Conservation (phyloP, 2,888 invertebrate species). For the Aporophyla lueneburgensis region DNA sequence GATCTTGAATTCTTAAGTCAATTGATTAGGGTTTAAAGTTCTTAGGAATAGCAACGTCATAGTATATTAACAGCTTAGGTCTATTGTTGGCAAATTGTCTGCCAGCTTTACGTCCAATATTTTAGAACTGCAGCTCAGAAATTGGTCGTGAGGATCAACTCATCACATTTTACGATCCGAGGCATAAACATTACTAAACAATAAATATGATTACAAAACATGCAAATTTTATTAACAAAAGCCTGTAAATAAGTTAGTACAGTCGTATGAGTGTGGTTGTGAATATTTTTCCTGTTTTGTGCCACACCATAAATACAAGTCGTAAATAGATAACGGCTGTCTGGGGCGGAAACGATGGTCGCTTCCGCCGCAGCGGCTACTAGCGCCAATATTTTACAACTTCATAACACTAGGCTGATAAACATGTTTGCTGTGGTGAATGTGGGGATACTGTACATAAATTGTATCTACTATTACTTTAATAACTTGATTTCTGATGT, state of each 20-base stretch:
- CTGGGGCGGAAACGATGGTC: slow-evolving; percentile 70
- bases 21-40: slow-evolving; percentile 8
- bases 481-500: slow-evolving; percentile 17
- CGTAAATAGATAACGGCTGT: slow-evolving; percentile 71
- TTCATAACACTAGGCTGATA: slow-evolving; percentile 61
- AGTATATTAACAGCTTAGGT: background rate
- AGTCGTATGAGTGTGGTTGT: slow-evolving; percentile 19
- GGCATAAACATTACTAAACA: slow-evolving; percentile 2
- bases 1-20: background rate
- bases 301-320: slow-evolving; percentile 58
- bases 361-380: slow-evolving; percentile 62
- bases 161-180: slow-evolving; percentile 16
- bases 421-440: slow-evolving; percentile 39
- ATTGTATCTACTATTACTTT: slow-evolving; percentile 7
- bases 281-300: slow-evolving; percentile 41
- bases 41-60: background rate
- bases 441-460: slow-evolving; percentile 16
- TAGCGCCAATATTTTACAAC: slow-evolving; percentile 64
- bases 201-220: slow-evolving; percentile 3
- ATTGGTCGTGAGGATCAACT: background rate
- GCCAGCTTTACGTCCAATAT: slow-evolving; percentile 14
- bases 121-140: background rate
- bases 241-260: slow-evolving; percentile 23
- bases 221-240: slow-evolving; percentile 16
- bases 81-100: slow-evolving; percentile 12